These are phyloP conservation scores for Eupristina koningsbergeri DNA, from an alignment of 1,140 invertebrate species.

Conservation along the genomic window DNA sequence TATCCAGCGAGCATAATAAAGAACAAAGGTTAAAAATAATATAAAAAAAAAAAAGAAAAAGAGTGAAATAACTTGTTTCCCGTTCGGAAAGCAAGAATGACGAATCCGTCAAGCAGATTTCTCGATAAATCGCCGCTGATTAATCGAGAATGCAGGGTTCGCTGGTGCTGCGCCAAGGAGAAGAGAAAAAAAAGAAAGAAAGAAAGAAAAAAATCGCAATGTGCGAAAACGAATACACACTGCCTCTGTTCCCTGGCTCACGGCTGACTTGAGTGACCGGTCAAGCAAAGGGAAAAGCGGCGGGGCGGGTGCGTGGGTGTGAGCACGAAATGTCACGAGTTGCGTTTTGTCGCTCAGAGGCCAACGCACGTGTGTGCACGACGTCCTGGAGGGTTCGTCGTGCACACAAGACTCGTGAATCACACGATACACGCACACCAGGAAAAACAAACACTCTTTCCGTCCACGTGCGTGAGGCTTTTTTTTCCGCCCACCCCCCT, in stretches of 20 bases:
- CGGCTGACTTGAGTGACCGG: background rate
- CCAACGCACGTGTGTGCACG: background rate
- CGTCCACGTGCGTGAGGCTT: too few species aligned
- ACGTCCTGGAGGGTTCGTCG: background rate
- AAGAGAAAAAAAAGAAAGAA: too few species aligned
- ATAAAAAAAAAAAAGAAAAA: too few species aligned
- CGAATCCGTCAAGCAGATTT: background rate
- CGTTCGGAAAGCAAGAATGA: too few species aligned
- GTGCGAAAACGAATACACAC: background rate
- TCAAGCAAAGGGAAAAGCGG: background rate
- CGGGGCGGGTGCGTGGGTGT: background rate
- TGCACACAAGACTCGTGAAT: background rate
- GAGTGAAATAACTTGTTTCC: too few species aligned
- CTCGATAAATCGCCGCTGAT: background rate
- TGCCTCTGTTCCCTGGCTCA: background rate
- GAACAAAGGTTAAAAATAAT: too few species aligned
- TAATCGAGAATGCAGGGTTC: background rate
- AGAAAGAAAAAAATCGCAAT: background rate
- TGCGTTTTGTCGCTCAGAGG: background rate
- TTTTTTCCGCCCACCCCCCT: background rate
- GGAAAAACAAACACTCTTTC: too few species aligned
- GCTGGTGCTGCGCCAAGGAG: too few species aligned
- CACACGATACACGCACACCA: too few species aligned
- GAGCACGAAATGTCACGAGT: background rate
- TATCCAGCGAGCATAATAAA: too few species aligned